Conservation (phyloP, 2,888 invertebrate species). For the Leptogaster cylindrica region DNA sequence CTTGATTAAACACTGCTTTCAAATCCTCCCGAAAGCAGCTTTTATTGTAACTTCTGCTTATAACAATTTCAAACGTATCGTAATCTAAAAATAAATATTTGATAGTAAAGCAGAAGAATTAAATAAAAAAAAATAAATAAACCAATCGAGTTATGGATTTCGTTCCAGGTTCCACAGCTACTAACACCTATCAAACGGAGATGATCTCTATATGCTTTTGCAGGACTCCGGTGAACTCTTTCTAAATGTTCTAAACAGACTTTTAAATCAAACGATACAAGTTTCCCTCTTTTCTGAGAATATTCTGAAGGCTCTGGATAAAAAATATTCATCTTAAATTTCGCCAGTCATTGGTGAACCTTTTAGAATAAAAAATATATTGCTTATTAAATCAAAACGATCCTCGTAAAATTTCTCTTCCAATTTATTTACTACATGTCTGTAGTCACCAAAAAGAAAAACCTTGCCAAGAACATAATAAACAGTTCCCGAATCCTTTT, state of each 20-base stretch:
- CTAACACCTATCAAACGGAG: constrained; percentile 86
- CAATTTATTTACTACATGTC: constrained; percentile 82
- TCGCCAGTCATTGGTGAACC: constrained; percentile 61
- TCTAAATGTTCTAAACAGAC: constrained; percentile 92
- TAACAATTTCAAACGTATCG: constrained; percentile 80
- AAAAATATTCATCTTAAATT: neutral
- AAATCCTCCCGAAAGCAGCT: constrained; percentile 84
- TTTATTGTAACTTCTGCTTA: constrained; percentile 87
- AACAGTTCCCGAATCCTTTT: constrained; percentile 56
- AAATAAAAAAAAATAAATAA: constrained; percentile 49
- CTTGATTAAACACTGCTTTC: constrained; percentile 75
- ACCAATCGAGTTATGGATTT: constrained; percentile 80
- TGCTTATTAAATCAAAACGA: constrained; percentile 85
- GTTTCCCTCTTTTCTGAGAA: constrained; percentile 74
- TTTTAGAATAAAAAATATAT: constrained; percentile 88
- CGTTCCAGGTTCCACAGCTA: constrained; percentile 90
- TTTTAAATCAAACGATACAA: constrained; percentile 87
- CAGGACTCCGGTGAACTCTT: constrained; percentile 81
- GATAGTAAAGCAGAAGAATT: neutral
- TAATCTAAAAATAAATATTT: constrained; percentile 64
- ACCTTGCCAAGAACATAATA: constrained; percentile 83
- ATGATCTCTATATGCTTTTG: constrained; percentile 81
- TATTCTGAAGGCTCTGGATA: constrained; percentile 80
- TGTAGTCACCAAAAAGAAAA: constrained; percentile 84
- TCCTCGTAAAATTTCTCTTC: constrained; percentile 87